Percentiles rank a stretch among this genome's conserved stretches.
These are phyloP conservation scores for Platorchestia sp. DNA, from an alignment of 1,140 invertebrate genomes.

Conservation along the genomic window DNA sequence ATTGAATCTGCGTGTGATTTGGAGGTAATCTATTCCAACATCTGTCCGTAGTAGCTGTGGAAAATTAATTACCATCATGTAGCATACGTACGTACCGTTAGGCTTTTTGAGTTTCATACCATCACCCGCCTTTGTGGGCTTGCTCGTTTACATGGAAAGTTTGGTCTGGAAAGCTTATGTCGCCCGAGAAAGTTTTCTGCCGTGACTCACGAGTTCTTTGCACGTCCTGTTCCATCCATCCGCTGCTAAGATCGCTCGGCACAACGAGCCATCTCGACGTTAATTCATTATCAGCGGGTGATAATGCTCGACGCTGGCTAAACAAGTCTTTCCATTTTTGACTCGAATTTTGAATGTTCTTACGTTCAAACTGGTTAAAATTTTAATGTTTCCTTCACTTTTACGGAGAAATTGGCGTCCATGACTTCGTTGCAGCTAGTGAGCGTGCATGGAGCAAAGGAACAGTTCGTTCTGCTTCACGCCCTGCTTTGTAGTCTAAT, in stretches of 20 bases:
- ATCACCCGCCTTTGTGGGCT: not conserved
- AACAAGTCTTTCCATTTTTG: not conserved
- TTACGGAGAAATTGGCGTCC: not conserved
- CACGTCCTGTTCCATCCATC: constrained; percentile 20
- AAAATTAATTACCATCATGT: not conserved
- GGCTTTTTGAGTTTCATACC: not conserved
- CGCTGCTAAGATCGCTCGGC: not conserved
- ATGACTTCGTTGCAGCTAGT: constrained; percentile 3
- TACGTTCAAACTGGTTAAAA: not conserved
- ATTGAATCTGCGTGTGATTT: not conserved
- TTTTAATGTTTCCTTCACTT: not conserved
- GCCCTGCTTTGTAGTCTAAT: constrained; percentile 24
- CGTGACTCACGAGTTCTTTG: constrained; percentile 25
- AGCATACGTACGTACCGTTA: not conserved
- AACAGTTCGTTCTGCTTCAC: constrained; percentile 30
- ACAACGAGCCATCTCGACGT: not conserved
- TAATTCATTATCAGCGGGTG: not conserved
- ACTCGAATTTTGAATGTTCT: not conserved
- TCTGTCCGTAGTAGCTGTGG: not conserved
- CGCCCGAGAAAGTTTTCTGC: not conserved
- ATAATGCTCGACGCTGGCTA: not conserved
- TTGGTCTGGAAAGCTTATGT: not conserved
- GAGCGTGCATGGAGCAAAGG: not conserved
- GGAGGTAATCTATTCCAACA: not conserved
- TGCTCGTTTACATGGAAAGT: not conserved